Percentiles rank a stretch among this genome's conserved stretches.
Evolutionary conservation across 2,888 invertebrate species (phyloP).

Genomic region (Erebia ligea): DNA sequence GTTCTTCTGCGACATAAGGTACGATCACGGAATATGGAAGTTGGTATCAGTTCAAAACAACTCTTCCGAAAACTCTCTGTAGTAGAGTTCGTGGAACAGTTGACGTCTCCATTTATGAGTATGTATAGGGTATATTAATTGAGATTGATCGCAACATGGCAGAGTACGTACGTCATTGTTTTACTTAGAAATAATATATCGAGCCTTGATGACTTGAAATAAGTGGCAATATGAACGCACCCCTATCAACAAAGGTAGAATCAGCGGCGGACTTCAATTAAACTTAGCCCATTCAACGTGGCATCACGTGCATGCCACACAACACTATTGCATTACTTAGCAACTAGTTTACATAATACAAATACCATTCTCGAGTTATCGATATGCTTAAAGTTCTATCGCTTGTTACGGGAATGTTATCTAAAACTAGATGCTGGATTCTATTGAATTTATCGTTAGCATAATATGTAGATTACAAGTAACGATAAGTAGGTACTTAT

Average conservation of each 20-base stretch:
- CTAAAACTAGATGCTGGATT: background rate
- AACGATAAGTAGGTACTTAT: too few species aligned
- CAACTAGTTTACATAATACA: conserved; percentile 45
- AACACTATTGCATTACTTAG: conserved; percentile 42
- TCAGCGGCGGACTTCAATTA: conserved; percentile 58
- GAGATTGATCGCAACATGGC: too few species aligned
- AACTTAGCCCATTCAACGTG: conserved; percentile 61
- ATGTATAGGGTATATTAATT: too few species aligned
- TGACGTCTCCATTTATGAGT: too few species aligned
- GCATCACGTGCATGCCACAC: conserved; percentile 54
- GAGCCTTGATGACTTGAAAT: background rate
- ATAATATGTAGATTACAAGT: background rate
- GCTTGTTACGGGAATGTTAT: conserved; percentile 13
- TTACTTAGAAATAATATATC: too few species aligned
- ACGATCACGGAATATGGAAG: too few species aligned
- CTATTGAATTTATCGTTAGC: background rate
- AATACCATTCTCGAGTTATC: conserved; percentile 34
- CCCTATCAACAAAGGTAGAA: conserved; percentile 38
- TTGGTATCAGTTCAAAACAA: too few species aligned
- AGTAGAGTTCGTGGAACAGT: too few species aligned
- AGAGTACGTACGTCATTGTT: too few species aligned
- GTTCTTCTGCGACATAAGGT: too few species aligned
- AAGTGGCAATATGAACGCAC: conserved; percentile 28
- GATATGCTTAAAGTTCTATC: conserved; percentile 24
- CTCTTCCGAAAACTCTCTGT: too few species aligned